These are phyloP conservation scores for Steinernema feltiae DNA, from an alignment of 1,140 invertebrate genomes.

Conservation along the genomic window DNA sequence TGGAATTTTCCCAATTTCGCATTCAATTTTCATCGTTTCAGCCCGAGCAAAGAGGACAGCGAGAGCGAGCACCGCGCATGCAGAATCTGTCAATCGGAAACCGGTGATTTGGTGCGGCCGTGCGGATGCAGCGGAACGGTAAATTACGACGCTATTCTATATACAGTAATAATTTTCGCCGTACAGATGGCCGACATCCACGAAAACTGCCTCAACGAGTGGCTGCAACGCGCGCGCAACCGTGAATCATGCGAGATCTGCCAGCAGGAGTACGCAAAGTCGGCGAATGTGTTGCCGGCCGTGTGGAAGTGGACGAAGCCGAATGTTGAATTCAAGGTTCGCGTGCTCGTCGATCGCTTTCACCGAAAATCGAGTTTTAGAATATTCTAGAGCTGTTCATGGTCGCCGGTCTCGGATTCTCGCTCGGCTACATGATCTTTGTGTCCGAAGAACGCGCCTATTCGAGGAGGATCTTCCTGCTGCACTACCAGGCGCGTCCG, in stretches of 20 bases:
- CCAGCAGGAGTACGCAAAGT: neutral
- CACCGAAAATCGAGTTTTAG: neutral
- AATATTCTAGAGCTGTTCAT: neutral
- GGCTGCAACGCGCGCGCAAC: neutral
- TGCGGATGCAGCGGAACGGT: neutral
- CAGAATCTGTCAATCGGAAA: neutral
- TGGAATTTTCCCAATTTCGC: too few relatives aligned
- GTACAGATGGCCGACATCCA: neutral
- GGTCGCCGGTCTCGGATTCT: neutral
- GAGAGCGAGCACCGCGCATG: neutral
- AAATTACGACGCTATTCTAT: neutral
- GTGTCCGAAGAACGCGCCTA: neutral
- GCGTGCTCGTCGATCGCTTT: neutral
- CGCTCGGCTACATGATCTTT: neutral
- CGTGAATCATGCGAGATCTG: neutral
- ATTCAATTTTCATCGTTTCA: neutral
- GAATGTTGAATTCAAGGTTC: neutral
- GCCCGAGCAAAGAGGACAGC: neutral
- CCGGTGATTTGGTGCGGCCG: neutral
- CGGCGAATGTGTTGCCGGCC: neutral
- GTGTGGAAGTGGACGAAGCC: neutral
- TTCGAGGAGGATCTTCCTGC: neutral
- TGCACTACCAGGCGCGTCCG: neutral
- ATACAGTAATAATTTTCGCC: neutral
- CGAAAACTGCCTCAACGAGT: neutral